These are phyloP conservation scores for Anabas testudineus DNA, from an alignment of 2,797 vertebrate genomes.

Conservation along the genomic window DNA sequence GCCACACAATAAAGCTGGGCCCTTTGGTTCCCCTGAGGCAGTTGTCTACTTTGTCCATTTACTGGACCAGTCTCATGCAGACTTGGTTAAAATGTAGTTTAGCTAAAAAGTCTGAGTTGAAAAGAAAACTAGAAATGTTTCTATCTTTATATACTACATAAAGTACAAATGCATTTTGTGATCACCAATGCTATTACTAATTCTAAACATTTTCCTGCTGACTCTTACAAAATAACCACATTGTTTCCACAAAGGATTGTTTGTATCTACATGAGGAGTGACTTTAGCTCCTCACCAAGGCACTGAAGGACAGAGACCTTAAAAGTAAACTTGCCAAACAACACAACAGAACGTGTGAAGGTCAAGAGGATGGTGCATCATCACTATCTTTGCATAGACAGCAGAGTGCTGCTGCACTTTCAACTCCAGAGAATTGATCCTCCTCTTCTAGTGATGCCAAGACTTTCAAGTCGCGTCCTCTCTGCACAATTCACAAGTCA, in stretches of 20 bases:
- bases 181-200: conserved; percentile 1
- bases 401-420: conserved; percentile 76
- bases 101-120: conserved; percentile 11
- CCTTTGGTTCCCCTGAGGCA: conserved; percentile 7
- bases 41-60: conserved; percentile 13
- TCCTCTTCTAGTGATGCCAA: conserved; percentile 69
- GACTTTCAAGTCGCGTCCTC: conserved; percentile 67
- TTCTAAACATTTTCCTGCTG: conserved; percentile 18
- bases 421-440: conserved; percentile 78
- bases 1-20: conserved; percentile 13
- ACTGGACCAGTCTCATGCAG: conserved; percentile 4
- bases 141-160: background rate
- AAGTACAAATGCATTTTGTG: conserved; percentile 3
- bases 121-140: conserved; percentile 13
- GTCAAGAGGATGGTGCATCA: conserved; percentile 74
- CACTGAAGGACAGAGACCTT: conserved; percentile 47
- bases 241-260: background rate
- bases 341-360: conserved; percentile 77
- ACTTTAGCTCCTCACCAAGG: conserved; percentile 20
- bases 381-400: conserved; percentile 75
- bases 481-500: conserved; percentile 58
- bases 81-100: conserved; percentile 1
- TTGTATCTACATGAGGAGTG: conserved; percentile 31
- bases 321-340: conserved; percentile 75
- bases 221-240: conserved; percentile 5